Conservation (phyloP, 2,888 invertebrate genomes). For the Apodemia zela region DNA sequence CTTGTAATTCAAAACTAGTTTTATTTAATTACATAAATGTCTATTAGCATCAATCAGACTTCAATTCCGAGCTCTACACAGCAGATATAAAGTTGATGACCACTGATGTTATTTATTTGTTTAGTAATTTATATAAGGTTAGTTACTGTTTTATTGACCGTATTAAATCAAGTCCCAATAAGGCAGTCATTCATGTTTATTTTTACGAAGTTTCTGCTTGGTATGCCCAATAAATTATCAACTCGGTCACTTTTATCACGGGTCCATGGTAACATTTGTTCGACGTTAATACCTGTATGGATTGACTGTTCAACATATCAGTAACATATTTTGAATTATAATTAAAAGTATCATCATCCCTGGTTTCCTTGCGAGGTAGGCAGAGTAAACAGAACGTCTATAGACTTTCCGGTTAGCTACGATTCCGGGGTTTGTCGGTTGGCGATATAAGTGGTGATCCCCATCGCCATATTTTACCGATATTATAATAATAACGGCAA, state of each 20-base stretch:
- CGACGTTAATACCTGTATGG: conserved; percentile 53
- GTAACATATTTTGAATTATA: conserved; percentile 20
- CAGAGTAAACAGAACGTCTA: too few species aligned
- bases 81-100: conserved; percentile 66
- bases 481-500: too few species aligned
- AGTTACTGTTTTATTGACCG: conserved; percentile 78
- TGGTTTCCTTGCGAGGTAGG: too few species aligned
- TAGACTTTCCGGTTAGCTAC: too few species aligned
- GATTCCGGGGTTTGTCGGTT: too few species aligned
- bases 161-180: conserved; percentile 80
- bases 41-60: conserved; percentile 32
- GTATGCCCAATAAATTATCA: conserved; percentile 76
- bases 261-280: conserved; percentile 65
- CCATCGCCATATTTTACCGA: too few species aligned
- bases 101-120: conserved; percentile 77
- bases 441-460: too few species aligned
- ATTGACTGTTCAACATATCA: conserved; percentile 31
- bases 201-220: conserved; percentile 78
- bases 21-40: not conserved
- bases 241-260: conserved; percentile 78
- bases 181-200: conserved; percentile 80
- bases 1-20: not conserved
- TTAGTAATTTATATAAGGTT: conserved; percentile 80
- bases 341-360: not conserved
- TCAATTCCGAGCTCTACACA: conserved; percentile 29